Base-by-base conservation (phyloP, 2,797 vertebrate genomes). In the Ibycter americanus region DNA sequence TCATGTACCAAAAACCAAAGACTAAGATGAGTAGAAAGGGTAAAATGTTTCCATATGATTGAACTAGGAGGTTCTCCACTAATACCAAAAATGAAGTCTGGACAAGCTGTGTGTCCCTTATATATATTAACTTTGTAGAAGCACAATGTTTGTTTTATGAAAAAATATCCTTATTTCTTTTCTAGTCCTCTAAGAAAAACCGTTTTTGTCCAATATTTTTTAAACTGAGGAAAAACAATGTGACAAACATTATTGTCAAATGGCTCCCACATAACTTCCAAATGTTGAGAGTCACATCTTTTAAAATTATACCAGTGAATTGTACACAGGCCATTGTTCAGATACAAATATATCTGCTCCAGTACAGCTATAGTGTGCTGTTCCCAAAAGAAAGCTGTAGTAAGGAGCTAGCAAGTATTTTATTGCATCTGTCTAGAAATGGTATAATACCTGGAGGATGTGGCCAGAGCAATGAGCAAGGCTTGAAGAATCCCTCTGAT, bases 401-500 rank as follows among this genome's bases (percentile, higher is more conserved):
- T 44, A 73, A 91, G 27, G 16, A 36, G 36, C 32, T 58, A 63
- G 85, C 18, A 79, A 34, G 20, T 47, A 58, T 49, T 84, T 80
- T 49, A n/a, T 9, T 70, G 6, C 21, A 23, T 58, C 31, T 82
- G 20, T 34, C 22, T 66, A 52, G 76, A 68, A 92, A 67, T 14
- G 20, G 18, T 46, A 0, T 31, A n/a, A 58, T 98, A 99, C 99
- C 99, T 99, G 98, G 99, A 99, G 27, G 99, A 99, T 2, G 99
- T 99, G 93, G 99, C 99, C 97, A 99, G 96, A 10, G 99, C 99
- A 55, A 99, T 99, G 83, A 99, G 99, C 96, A 99, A 98, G 91
- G 99, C 99, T 98, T 99, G 99, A 82, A 99, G 98, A 91, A 99
- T 98, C 71, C 99, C 99, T 55, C 99, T 98, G 97, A 99, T 99